Percentiles rank a stretch among this genome's conserved stretches.
phyloP scores from a whole-genome alignment of 2,888 invertebrate species.

The Rambutsinella grinnellia region DNA sequence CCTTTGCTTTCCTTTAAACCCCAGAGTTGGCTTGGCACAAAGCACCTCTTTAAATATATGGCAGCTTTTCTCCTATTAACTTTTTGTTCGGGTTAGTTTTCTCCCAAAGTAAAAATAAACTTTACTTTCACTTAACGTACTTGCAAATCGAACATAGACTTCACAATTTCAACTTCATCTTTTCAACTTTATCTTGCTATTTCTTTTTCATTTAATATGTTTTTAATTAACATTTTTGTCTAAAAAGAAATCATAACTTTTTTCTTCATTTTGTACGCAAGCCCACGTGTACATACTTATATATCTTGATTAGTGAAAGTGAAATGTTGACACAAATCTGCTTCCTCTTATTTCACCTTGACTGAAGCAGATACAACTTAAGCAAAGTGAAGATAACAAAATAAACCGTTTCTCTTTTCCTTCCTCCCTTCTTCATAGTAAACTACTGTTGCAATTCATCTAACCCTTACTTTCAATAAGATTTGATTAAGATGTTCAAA shows the following conservation, averaged over 20 bases:
- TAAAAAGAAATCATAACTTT: neutral
- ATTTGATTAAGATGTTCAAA: constrained; percentile 55
- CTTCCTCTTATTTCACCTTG: neutral
- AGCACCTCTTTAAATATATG: too few relatives aligned
- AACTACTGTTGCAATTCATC: constrained; percentile 38
- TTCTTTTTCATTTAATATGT: neutral
- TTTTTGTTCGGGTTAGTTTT: too few relatives aligned
- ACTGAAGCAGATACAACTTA: neutral
- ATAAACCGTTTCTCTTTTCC: constrained; percentile 34
- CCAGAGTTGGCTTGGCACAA: too few relatives aligned
- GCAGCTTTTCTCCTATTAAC: too few relatives aligned
- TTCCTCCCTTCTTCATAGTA: constrained; percentile 11
- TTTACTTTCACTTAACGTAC: too few relatives aligned
- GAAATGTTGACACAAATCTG: neutral
- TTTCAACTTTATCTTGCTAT: too few relatives aligned
- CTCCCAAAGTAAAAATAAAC: too few relatives aligned
- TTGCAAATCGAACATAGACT: too few relatives aligned
- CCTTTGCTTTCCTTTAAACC: too few relatives aligned
- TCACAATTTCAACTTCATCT: too few relatives aligned
- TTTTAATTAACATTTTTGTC: neutral
- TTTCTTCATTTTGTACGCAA: neutral
- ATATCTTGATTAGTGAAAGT: neutral
- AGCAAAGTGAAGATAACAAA: constrained; percentile 25
- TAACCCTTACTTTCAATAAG: constrained; percentile 49
- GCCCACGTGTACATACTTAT: neutral